A percentile compares a stretch with the other conserved stretches of the same genome.
Conservation (phyloP, 1,140 invertebrate genomes). For the Pentalonia nigronervosa region DNA sequence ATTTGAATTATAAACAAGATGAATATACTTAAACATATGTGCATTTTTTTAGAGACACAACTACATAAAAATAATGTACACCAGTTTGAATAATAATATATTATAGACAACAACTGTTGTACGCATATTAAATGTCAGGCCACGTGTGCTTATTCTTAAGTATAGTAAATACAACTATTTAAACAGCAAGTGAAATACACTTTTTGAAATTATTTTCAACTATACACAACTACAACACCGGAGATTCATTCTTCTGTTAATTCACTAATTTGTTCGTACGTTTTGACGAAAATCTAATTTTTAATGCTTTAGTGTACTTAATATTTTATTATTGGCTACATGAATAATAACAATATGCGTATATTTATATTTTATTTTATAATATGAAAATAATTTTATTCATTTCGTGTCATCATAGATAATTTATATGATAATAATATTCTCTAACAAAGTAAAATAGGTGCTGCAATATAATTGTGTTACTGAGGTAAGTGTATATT, state of each 20-base stretch:
- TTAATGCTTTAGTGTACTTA: not conserved
- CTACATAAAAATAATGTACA: not conserved
- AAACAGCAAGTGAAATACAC: not conserved
- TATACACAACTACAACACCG: not conserved
- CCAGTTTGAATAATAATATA: too few species aligned
- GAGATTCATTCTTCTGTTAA: not conserved
- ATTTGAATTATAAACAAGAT: not conserved
- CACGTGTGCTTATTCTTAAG: not conserved
- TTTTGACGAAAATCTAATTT: not conserved
- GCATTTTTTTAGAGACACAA: not conserved
- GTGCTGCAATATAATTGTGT: not conserved
- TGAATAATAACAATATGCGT: not conserved
- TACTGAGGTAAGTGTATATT: not conserved
- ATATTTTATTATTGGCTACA: not conserved
- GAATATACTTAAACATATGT: not conserved
- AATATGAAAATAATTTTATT: not conserved
- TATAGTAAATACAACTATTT: slow-evolving; percentile 12
- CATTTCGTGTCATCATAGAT: not conserved
- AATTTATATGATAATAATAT: not conserved
- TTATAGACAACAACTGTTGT: not conserved
- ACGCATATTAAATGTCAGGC: not conserved
- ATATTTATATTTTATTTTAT: not conserved
- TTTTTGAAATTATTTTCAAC: not conserved
- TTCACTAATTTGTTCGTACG: not conserved
- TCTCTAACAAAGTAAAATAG: not conserved